phyloP scores from a whole-genome alignment of 2,888 invertebrate species.

The Drosophila rellima region DNA sequence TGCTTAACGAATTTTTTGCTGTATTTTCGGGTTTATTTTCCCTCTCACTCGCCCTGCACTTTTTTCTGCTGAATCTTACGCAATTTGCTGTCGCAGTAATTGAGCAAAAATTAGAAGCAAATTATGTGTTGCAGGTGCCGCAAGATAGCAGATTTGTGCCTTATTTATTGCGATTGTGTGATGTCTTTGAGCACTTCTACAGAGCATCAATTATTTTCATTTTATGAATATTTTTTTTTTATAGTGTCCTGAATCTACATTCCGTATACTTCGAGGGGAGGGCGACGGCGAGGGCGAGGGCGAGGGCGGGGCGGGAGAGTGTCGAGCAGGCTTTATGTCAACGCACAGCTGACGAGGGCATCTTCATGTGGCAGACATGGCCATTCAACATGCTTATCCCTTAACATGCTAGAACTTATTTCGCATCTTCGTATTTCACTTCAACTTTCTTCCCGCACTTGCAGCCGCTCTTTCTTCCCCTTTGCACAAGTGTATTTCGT shows the following conservation, averaged over 20 bases:
- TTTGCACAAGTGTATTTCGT: conserved; percentile 28
- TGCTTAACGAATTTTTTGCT: conserved; percentile 69
- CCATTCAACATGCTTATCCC: conserved; percentile 10
- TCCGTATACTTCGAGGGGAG: neutral
- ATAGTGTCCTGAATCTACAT: conserved; percentile 3
- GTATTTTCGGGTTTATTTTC: conserved; percentile 38
- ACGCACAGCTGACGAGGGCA: conserved; percentile 34
- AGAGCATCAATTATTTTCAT: conserved; percentile 6
- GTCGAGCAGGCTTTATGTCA: conserved; percentile 19
- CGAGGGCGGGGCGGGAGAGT: neutral
- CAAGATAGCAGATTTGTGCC: conserved; percentile 7
- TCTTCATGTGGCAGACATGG: conserved; percentile 16
- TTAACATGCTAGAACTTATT: conserved; percentile 53
- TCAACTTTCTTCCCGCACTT: conserved; percentile 45
- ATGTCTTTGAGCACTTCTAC: neutral
- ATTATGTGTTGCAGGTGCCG: conserved; percentile 58
- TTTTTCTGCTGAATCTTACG: conserved; percentile 19
- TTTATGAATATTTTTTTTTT: conserved; percentile 8
- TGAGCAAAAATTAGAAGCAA: conserved; percentile 65
- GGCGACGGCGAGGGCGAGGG: neutral
- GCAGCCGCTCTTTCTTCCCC: conserved; percentile 29
- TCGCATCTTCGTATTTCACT: conserved; percentile 55
- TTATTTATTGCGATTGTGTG: neutral
- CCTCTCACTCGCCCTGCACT: neutral
- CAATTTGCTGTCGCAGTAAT: conserved; percentile 62